These are phyloP conservation scores for Theristicus caerulescens DNA, from an alignment of 2,113 vertebrate genomes.

Conservation along the genomic window DNA sequence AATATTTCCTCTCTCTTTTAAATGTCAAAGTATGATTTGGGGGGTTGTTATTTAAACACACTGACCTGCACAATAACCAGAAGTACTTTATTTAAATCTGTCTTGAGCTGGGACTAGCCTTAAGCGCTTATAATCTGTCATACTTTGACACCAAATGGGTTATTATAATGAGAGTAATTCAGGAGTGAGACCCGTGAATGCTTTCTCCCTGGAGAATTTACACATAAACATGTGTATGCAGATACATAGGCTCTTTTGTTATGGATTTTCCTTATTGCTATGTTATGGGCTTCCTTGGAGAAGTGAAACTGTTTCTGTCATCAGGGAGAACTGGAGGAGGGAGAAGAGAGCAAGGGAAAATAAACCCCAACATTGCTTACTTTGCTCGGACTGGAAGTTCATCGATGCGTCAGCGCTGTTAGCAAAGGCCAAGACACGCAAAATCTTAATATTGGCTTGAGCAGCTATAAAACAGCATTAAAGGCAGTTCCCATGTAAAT, in stretches of 20 bases:
- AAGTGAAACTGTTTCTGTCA: not conserved
- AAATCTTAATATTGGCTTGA: not conserved
- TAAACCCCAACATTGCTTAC: not conserved
- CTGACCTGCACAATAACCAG: constrained; percentile 60
- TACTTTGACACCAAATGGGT: constrained; percentile 49
- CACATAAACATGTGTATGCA: constrained; percentile 29
- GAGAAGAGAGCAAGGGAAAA: not conserved
- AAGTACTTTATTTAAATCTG: constrained; percentile 60
- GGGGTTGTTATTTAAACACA: constrained; percentile 59
- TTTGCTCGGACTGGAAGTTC: not conserved
- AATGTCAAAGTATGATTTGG: constrained; percentile 55
- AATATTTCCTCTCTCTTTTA: constrained; percentile 52
- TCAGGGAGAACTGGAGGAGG: not conserved
- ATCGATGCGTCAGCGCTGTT: not conserved
- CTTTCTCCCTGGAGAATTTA: constrained; percentile 42
- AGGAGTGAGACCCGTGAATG: constrained; percentile 10
- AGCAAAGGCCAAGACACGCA: not conserved
- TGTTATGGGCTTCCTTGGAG: not conserved
- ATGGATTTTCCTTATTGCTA: not conserved
- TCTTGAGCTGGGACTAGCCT: constrained; percentile 42
- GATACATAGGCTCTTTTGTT: constrained; percentile 15
- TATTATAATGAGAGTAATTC: constrained; percentile 61
- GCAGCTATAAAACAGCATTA: not conserved
- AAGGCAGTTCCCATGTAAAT: not conserved
- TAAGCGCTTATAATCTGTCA: constrained; percentile 59